Evolutionary conservation across 2,797 vertebrate genomes (phyloP).

Genomic region (Lagocephalus sceleratus): DNA sequence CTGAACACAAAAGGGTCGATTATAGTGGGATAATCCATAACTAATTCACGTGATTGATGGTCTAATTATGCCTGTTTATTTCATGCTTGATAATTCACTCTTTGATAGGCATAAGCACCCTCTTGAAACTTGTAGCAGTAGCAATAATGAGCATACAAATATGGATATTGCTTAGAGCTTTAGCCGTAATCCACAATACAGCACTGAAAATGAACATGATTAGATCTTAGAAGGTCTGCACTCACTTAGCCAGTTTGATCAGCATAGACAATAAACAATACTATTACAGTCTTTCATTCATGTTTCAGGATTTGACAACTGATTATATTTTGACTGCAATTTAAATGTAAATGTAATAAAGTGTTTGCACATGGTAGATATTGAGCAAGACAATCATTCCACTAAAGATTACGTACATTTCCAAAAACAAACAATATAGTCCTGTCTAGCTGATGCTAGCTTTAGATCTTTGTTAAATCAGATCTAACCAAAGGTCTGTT

Average conservation of each 20-base stretch:
- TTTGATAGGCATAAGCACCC: slow-evolving; percentile 69
- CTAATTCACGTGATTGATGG: slow-evolving; percentile 75
- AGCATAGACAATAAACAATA: not conserved
- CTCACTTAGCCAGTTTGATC: not conserved
- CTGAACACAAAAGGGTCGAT: slow-evolving; percentile 67
- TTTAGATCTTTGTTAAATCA: not conserved
- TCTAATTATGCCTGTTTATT: slow-evolving; percentile 74
- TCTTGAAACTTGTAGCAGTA: slow-evolving; percentile 44
- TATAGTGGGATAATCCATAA: slow-evolving; percentile 74
- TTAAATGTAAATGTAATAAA: slow-evolving; percentile 3
- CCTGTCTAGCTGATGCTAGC: not conserved
- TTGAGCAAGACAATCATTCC: not conserved
- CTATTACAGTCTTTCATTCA: not conserved
- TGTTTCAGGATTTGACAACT: not conserved
- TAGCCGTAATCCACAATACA: slow-evolving; percentile 26
- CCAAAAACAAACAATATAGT: not conserved
- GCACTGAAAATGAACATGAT: slow-evolving; percentile 13
- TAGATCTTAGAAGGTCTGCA: slow-evolving; percentile 16
- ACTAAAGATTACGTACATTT: not conserved
- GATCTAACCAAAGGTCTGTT: too few relatives aligned
- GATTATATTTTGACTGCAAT: not conserved
- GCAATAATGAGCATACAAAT: slow-evolving; percentile 52
- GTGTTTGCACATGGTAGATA: not conserved
- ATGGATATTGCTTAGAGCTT: slow-evolving; percentile 43
- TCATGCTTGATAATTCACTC: slow-evolving; percentile 70